Percentiles rank a stretch among this genome's conserved stretches.
Evolutionary conservation across 2,113 vertebrate species (phyloP).

Genomic region (Romanogobio albipinnatus): DNA sequence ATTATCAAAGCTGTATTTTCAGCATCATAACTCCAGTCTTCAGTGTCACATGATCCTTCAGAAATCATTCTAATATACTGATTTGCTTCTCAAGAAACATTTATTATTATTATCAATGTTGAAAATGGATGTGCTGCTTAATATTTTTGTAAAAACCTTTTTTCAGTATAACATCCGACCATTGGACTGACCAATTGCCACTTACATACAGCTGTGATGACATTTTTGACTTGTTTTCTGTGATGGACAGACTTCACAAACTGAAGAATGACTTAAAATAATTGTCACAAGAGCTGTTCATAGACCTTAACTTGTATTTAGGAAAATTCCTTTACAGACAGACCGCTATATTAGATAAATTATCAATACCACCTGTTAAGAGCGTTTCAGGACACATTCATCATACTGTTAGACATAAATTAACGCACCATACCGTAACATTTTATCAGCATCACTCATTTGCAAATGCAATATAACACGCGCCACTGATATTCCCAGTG

Average conservation of each 20-base stretch:
- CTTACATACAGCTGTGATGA: no score
- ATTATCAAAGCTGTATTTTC: no score
- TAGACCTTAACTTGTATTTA: not conserved
- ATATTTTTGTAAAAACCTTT: no score
- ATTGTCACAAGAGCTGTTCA: not conserved
- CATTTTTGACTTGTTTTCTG: no score
- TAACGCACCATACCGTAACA: not conserved
- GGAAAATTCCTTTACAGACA: not conserved
- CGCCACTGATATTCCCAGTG: not conserved
- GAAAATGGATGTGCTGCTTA: not conserved
- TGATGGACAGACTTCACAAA: no score
- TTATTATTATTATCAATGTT: not conserved
- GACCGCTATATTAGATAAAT: not conserved
- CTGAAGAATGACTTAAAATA: no score
- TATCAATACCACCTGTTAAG: not conserved
- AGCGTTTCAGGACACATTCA: not conserved
- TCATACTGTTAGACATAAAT: constrained; percentile 1
- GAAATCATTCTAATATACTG: not conserved
- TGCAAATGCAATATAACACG: constrained; percentile 5
- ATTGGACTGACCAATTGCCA: no score
- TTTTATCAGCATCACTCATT: constrained; percentile 17
- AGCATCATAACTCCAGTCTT: not conserved
- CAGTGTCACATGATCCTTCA: not conserved
- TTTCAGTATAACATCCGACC: no score
- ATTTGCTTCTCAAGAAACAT: not conserved